phyloP scores from a whole-genome alignment of 2,797 vertebrate species.

The Ciconia nigra region DNA sequence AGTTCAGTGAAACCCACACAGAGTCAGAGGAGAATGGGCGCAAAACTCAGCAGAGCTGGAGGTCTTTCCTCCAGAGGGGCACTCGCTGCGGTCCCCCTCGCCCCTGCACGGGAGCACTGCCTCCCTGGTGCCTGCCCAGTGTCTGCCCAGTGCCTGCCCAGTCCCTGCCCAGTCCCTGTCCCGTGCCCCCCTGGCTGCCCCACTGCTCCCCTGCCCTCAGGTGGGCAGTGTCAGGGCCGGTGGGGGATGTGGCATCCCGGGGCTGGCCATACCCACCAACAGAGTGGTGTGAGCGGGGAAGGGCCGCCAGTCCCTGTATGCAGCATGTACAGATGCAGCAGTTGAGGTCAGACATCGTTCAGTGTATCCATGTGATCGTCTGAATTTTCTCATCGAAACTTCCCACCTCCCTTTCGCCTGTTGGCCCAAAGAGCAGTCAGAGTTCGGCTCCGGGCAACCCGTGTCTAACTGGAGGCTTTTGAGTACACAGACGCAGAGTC shows the following conservation, averaged over 20 bases:
- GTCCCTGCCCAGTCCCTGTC: too few species aligned
- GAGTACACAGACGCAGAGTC: too few species aligned
- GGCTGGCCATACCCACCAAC: neutral
- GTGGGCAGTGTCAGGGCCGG: neutral
- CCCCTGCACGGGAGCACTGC: neutral
- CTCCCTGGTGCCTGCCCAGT: neutral
- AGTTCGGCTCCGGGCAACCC: neutral
- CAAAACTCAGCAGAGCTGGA: neutral
- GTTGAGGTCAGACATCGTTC: neutral
- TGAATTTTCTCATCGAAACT: neutral
- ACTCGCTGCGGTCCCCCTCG: neutral
- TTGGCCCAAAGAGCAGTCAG: neutral
- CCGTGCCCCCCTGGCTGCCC: neutral
- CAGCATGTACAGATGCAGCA: neutral
- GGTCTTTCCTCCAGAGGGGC: neutral
- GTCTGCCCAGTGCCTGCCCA: neutral
- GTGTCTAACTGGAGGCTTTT: neutral
- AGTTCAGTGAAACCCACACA: neutral
- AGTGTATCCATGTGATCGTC: neutral
- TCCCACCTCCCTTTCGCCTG: neutral
- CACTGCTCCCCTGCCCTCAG: rapidly evolving
- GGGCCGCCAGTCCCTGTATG: rapidly evolving
- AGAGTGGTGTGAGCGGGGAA: neutral
- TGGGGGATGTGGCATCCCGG: neutral
- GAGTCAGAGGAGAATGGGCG: neutral